Evolutionary conservation across 2,113 vertebrate species (phyloP), one percentile per base, ranked within the genome.

Genomic region (Notarius lentiginosus): DNA sequence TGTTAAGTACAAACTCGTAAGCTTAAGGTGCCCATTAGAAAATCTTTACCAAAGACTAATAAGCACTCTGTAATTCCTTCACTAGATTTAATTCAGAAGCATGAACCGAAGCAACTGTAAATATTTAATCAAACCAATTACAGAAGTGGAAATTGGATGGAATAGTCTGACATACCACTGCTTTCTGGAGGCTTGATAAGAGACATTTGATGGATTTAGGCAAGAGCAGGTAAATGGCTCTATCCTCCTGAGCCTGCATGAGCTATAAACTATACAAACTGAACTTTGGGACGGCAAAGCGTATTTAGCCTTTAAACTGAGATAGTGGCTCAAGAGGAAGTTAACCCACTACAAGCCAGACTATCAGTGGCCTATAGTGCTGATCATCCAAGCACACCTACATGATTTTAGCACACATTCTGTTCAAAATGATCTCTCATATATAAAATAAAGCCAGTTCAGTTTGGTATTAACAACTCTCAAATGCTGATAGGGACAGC

Each of bases 71-170:
- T 82, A 76, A 80, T 68, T 49, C 17, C 34, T 47, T 76, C 73
- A 76, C 47, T 14, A 53, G 10, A 76, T 76, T 76, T 76, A 24
- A 51, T 66, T 88, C 75, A 27, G 22, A 86, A 66, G 24, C 55
- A 77, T 82, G 12, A 51, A 68, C 49, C 3, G 22, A 75, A 76
- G 56, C 34, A 84, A 82, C 58, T 14, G 76, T 68, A 79, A 77
- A 89, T 66, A 89, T 89, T 84, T 68, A 82, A 87, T 84, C 49
- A 82, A 82, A 53, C 49, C 82, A 68, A 73, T 66, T 82, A 87
- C 17, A 86, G 22, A 65, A 82, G 34, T 6, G 53, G 53, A 73
- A 82, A 86, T 73, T 27, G 66, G 66, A 73, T 51, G 41, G 24
- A 79, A 82, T 61, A 27, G 65, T 7, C 3, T 70, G 49, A 56